phyloP scores from a whole-genome alignment of 2,113 vertebrate species.

The Tupaia chinensis region DNA sequence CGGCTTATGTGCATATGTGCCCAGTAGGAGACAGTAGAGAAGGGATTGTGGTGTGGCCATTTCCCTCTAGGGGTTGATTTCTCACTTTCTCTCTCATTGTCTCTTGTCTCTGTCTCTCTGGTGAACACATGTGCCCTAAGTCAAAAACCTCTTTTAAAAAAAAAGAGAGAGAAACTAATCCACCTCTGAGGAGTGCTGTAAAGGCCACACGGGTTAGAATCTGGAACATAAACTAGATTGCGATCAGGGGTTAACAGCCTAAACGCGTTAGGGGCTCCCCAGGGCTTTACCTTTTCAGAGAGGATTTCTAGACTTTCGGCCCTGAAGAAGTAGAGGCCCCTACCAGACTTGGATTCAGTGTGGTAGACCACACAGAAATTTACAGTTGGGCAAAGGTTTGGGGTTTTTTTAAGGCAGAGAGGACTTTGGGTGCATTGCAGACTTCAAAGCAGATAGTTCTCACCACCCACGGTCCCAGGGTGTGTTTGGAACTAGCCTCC shows the following conservation, averaged over 20 bases:
- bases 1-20: too few species aligned
- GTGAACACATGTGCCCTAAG: too few species aligned
- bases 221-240: not conserved
- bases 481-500: constrained; percentile 53
- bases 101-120: too few species aligned
- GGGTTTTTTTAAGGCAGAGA: constrained; percentile 24
- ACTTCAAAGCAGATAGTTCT: constrained; percentile 72
- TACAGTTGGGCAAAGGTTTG: constrained; percentile 41
- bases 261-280: not conserved
- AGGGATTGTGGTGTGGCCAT: too few species aligned
- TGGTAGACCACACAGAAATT: constrained; percentile 64
- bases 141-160: too few species aligned
- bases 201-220: not conserved
- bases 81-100: too few species aligned
- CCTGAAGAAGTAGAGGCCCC: not conserved
- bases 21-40: too few species aligned
- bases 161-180: too few species aligned
- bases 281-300: not conserved
- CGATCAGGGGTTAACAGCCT: not conserved
- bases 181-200: not conserved
- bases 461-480: constrained; percentile 44
- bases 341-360: not conserved
- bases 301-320: not conserved
- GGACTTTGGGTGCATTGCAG: constrained; percentile 49
- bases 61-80: too few species aligned